Percentiles rank a stretch among this genome's conserved stretches.
phyloP scores from a whole-genome alignment of 2,113 vertebrate genomes.

The Alligator mississippiensis region DNA sequence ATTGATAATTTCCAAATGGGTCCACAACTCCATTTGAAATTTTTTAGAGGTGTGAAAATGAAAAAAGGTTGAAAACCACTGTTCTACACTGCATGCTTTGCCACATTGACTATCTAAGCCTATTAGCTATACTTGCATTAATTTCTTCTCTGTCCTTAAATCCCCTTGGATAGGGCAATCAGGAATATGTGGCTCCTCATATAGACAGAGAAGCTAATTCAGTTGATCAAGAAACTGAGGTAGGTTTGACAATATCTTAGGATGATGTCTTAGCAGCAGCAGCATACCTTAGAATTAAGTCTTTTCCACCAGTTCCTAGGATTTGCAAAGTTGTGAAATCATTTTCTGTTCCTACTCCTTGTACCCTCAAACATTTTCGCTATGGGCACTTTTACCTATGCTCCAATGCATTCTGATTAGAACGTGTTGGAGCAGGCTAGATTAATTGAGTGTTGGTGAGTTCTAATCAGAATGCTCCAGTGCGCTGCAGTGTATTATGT shows the following conservation, averaged over 20 bases:
- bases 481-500: too few species aligned
- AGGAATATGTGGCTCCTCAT: neutral
- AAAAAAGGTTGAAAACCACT: neutral
- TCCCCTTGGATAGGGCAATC: neutral
- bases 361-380: neutral
- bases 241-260: neutral
- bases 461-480: too few species aligned
- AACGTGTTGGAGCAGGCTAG: too few species aligned
- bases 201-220: neutral
- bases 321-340: neutral
- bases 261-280: neutral
- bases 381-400: too few species aligned
- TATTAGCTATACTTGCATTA: neutral
- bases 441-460: too few species aligned
- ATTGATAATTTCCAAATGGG: too few species aligned
- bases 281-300: neutral
- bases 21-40: too few species aligned
- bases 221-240: neutral
- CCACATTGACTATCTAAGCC: neutral
- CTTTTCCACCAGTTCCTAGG: neutral
- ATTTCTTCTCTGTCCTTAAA: rapidly evolving
- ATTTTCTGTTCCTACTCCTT: neutral
- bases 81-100: neutral
- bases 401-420: too few species aligned
- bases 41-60: too few species aligned